Evolutionary conservation across 2,888 invertebrate genomes (phyloP), one percentile per base, ranked within the genome.

Genomic region (Epirrita christyi): DNA sequence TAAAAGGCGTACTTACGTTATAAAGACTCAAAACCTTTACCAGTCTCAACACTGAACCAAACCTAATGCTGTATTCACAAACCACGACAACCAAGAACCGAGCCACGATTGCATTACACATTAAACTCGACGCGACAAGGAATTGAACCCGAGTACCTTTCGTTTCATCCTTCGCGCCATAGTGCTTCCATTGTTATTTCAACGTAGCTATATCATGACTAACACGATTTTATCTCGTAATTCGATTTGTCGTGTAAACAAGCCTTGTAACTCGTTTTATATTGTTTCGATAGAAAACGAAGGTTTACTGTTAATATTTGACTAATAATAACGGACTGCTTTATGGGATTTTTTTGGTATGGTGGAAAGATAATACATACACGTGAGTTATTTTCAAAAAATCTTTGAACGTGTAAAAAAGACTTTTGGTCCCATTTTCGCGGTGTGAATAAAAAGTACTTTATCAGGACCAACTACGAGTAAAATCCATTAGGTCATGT

Each of bases 261-360:
- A 36, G 47, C 41, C 42, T 14, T 42, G 42, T 54, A 47, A 54
- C 47, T 54, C 54, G 29, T 42, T 54, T 54, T 54, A 37, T 54
- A 47, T 47, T 47, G 54, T 42, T 47, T 54, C 46, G 21, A 41
- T 28, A 36, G 43, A 50, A 43, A 28, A 10, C 27, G 27, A 49
- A 34, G 21, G 21, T 11, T 49, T 7, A 36, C 21, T 21, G 4
- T 3, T 21, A 21, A 21, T 21, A 21, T 21, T 21, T 21, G 2
- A 4, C 21, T 21, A 21, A 21, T 4, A 50, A 32, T 7, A 32
- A 32, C 7, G 32, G 6, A 9, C 32, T 7, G 32, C 1, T 32
- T 32, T 32, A 21, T 21, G 21, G 4, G 21, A 21, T 2, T 4
- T 21, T 21, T 21, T n/a, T n/a, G n/a, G n/a, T n/a, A n/a, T n/a